phyloP scores from a whole-genome alignment of 2,113 vertebrate species.

The Hoplias malabaricus region DNA sequence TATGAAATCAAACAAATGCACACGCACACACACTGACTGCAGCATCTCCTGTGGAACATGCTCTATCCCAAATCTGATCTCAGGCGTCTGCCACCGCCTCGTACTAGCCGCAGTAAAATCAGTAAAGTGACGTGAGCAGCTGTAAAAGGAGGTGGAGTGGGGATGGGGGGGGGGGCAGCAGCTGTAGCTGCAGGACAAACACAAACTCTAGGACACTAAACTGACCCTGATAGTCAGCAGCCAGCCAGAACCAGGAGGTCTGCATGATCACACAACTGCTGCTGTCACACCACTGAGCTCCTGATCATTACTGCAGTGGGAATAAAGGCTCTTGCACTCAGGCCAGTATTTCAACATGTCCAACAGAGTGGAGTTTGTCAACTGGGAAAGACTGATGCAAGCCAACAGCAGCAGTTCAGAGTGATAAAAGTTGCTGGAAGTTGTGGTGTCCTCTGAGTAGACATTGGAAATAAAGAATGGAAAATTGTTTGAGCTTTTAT shows the following conservation, averaged over 20 bases:
- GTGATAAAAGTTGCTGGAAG: neutral
- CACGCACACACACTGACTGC: conserved; percentile 11
- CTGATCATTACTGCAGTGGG: neutral
- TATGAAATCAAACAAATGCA: conserved; percentile 32
- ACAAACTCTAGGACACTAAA: conserved; percentile 21
- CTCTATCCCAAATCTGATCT: conserved; percentile 22
- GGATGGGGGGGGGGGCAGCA: conserved; percentile 26
- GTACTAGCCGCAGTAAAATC: conserved; percentile 16
- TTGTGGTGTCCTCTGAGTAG: too few species aligned
- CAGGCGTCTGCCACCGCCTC: conserved; percentile 29
- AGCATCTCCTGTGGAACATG: conserved; percentile 12
- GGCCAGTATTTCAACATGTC: neutral
- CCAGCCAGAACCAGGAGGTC: conserved; percentile 11
- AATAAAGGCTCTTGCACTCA: neutral
- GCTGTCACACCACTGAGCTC: neutral
- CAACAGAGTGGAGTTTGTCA: neutral
- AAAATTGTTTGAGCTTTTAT: too few species aligned
- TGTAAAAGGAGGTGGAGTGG: conserved; percentile 26
- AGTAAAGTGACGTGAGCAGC: conserved; percentile 48
- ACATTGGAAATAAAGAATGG: too few species aligned
- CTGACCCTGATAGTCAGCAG: conserved; percentile 12
- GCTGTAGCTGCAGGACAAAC: conserved; percentile 48
- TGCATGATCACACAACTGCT: conserved; percentile 34
- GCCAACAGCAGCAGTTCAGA: neutral
- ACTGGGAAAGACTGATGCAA: neutral